These are phyloP conservation scores for Trachythela sp. DNA, from an alignment of 64 coral and sea anemone genomes.

Conservation along the genomic window DNA sequence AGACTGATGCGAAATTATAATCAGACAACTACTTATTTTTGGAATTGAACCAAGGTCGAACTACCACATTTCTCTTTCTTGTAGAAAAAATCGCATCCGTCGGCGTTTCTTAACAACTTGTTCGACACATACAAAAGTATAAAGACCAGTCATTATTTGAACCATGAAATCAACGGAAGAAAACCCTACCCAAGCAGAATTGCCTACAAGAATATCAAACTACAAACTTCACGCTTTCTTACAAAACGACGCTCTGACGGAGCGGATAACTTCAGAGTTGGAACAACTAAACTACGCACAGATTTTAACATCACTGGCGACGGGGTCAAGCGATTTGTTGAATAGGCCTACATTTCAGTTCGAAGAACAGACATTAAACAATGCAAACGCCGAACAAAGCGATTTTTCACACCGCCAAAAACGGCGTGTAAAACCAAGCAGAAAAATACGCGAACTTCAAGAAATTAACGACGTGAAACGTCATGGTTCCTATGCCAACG, in stretches of 20 bases:
- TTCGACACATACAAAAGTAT: too few species aligned
- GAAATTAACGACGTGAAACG: not conserved
- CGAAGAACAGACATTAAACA: not conserved
- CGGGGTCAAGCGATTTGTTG: not conserved
- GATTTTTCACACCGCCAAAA: not conserved
- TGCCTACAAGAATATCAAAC: not conserved
- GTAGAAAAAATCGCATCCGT: too few species aligned
- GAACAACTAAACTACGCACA: not conserved
- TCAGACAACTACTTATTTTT: too few species aligned
- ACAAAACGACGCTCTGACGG: not conserved
- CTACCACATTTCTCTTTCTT: too few species aligned
- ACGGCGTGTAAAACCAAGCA: not conserved
- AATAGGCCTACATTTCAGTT: not conserved
- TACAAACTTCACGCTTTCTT: not conserved
- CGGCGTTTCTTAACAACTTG: too few species aligned
- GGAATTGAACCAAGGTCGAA: too few species aligned
- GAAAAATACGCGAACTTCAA: not conserved
- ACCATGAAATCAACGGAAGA: not conserved
- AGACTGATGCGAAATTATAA: too few species aligned
- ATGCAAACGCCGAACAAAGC: not conserved
- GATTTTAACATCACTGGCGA: not conserved
- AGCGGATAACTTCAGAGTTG: not conserved
- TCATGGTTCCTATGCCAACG: not conserved
- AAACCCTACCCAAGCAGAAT: not conserved
- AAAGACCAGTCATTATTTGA: not conserved